Evolutionary conservation across 2,888 invertebrate species (phyloP), one percentile per base, ranked within the genome.

Genomic region (Dexiosoma caninum): DNA sequence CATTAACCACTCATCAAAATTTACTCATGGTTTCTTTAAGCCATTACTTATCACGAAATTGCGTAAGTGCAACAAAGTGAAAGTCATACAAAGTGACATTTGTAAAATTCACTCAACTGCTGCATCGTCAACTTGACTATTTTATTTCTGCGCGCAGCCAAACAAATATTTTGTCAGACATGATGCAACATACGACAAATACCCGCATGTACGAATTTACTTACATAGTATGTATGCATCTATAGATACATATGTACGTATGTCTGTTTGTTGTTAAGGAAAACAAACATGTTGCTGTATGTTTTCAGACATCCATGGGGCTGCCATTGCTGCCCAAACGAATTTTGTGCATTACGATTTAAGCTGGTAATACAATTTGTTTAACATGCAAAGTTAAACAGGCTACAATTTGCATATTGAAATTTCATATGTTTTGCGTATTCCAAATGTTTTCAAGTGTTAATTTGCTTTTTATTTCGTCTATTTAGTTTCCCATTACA

Each of bases 321-420:
- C 35, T 40, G 10, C 44, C 35, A 44, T 37, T 76, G 59, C 46
- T 42, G 19, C 27, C 10, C 21, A 12, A 49, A 42, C 57, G 64
- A 66, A 21, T 51, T 23, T 27, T 37, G 19, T 27, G 46, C 37
- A 37, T 53, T 32, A 14, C 46, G 67, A 70, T 67, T 80, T 76
- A 80, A 80, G 80, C 80, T 76, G 76, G 76, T 76, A 80, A 80
- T 80, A 80, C 80, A 76, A 80, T 80, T 80, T 80, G 80, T 76
- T 72, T 55, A n/a, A 80, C 80, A 80, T 80, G 80, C 76, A 66
- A 80, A 80, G 80, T 80, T 80, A 80, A 80, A 76, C 71, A 76
- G 71, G 71, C 76, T 62, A 62, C 80, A 79, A 70, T 64, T 64
- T 57, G 77, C 70, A 23, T 23, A 40, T 70, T 62, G 46, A 35